These are phyloP conservation scores for Knipowitschia caucasica DNA, from an alignment of 2,797 vertebrate genomes.

Conservation along the genomic window DNA sequence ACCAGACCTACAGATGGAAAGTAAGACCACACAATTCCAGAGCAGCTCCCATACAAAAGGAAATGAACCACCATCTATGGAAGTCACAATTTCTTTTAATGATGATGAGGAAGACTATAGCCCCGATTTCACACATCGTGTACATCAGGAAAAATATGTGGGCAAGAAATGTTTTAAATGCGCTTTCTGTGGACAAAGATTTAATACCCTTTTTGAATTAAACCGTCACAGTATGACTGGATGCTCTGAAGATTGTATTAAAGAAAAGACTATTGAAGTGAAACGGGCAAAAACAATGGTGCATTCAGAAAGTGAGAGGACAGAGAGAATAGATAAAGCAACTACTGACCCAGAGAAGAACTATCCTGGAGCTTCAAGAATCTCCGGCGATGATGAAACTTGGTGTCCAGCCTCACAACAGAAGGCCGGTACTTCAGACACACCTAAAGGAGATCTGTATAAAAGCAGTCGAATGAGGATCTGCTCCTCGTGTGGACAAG, in stretches of 20 bases:
- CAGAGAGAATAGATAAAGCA: no score
- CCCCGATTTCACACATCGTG: neutral
- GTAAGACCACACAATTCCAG: neutral
- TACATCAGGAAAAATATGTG: conserved; percentile 8
- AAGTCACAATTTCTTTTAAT: conserved; percentile 28
- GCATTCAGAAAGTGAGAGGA: no score
- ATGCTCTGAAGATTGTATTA: neutral
- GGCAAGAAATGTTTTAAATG: conserved; percentile 19
- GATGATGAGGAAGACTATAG: conserved; percentile 15
- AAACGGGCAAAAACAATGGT: conserved; percentile 6
- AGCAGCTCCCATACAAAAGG: neutral
- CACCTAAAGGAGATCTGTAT: neutral
- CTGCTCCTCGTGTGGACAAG: conserved; percentile 13
- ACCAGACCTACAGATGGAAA: conserved; percentile 6
- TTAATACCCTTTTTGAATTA: conserved; percentile 18
- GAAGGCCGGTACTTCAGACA: neutral
- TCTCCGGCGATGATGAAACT: conserved; percentile 8
- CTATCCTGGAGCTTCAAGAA: no score
- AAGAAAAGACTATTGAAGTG: conserved; percentile 7
- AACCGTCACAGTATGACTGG: conserved; percentile 13
- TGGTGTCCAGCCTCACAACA: conserved; percentile 1
- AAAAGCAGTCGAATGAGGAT: conserved; percentile 29
- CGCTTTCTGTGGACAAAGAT: conserved; percentile 15
- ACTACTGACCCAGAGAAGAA: no score
- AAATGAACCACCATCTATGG: conserved; percentile 19